phyloP scores from a whole-genome alignment of 2,113 vertebrate species.

The Arothron firmamentum region DNA sequence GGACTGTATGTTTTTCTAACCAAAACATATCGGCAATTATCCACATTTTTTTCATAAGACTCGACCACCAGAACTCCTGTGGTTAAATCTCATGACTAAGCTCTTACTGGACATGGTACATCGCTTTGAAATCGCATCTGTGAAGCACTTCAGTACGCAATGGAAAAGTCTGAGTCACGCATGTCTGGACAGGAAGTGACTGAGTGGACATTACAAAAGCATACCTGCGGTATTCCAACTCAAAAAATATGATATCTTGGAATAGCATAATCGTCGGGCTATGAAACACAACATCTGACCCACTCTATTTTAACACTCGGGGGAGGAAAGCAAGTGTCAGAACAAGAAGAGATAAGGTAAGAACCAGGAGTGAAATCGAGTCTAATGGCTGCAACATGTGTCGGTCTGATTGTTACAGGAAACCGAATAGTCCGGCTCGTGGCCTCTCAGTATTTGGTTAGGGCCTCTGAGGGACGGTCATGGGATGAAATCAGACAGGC shows the following conservation, averaged over 20 bases:
- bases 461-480: background rate
- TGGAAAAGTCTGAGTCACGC: constrained; percentile 71
- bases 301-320: constrained; percentile 30
- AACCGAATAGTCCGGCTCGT: constrained; percentile 21
- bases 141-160: constrained; percentile 34
- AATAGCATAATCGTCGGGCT: constrained; percentile 32
- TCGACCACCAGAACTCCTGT: constrained; percentile 56
- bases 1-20: constrained; percentile 49
- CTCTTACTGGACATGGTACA: constrained; percentile 53
- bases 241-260: constrained; percentile 54
- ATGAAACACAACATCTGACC: constrained; percentile 19
- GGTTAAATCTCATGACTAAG: constrained; percentile 69
- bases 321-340: background rate
- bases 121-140: constrained; percentile 51
- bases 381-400: constrained; percentile 41
- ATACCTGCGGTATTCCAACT: constrained; percentile 48
- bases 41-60: constrained; percentile 29
- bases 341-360: constrained; percentile 31
- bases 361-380: constrained; percentile 16
- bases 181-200: constrained; percentile 70
- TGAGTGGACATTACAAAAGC: constrained; percentile 45
- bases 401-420: constrained; percentile 34
- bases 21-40: constrained; percentile 59
- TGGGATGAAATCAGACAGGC: background rate
- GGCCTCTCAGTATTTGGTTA: constrained; percentile 1